Evolutionary conservation across 2,797 vertebrate genomes (phyloP).

Genomic region (Graptemys geographica): DNA sequence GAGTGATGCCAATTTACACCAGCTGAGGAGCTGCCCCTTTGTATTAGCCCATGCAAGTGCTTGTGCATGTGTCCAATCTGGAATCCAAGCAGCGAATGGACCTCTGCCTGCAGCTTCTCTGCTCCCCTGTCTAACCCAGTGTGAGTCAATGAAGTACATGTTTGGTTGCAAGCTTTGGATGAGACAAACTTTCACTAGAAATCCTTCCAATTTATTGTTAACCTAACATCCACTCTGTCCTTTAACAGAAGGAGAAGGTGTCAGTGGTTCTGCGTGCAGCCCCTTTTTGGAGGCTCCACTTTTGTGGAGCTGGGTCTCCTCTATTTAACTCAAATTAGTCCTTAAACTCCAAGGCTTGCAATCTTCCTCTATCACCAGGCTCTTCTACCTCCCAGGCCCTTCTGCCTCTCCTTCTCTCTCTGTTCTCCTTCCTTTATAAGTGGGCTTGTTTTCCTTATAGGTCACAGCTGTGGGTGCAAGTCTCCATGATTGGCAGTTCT

Average conservation of each 20-base stretch:
- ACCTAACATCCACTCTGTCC: fast-evolving
- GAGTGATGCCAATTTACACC: neutral
- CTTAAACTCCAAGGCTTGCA: neutral
- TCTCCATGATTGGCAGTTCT: neutral
- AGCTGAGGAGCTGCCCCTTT: neutral
- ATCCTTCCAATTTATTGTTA: neutral
- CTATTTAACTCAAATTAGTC: neutral
- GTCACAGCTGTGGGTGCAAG: neutral
- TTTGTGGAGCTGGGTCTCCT: neutral
- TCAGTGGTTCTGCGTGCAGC: neutral
- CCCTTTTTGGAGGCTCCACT: neutral
- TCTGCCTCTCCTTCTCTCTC: neutral
- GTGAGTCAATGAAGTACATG: neutral
- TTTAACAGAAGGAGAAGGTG: neutral
- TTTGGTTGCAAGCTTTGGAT: neutral
- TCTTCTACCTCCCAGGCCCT: neutral
- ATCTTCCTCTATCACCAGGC: neutral
- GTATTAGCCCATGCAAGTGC: neutral
- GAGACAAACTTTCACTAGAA: neutral
- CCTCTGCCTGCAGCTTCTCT: neutral
- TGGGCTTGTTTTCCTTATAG: neutral
- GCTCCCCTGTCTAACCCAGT: neutral
- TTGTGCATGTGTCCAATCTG: neutral
- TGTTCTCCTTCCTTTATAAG: neutral
- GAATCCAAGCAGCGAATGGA: neutral